Conservation (phyloP, 2,797 vertebrate species). For the Scolopax rusticola region DNA sequence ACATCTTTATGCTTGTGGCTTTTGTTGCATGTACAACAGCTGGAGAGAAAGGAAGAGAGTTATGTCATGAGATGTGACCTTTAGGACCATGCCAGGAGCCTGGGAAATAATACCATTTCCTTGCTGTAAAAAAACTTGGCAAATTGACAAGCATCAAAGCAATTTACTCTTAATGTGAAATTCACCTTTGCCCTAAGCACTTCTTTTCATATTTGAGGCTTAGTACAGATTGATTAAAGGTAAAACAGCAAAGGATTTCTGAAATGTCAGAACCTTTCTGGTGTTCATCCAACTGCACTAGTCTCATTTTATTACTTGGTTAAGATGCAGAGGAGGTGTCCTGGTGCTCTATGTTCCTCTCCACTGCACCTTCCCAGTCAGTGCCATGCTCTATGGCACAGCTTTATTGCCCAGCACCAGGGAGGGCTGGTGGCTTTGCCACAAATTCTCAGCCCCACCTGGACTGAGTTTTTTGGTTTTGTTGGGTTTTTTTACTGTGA, state of each 20-base stretch:
- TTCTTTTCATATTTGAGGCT: conserved; percentile 68
- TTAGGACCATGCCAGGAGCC: conserved; percentile 24
- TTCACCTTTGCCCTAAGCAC: conserved; percentile 65
- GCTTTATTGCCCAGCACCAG: neutral
- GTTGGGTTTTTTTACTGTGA: neutral
- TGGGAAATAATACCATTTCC: conserved; percentile 36
- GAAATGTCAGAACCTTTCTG: conserved; percentile 72
- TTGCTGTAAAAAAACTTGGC: conserved; percentile 20
- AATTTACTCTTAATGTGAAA: conserved; percentile 63
- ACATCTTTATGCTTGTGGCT: neutral
- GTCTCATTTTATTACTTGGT: conserved; percentile 16
- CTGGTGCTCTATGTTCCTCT: neutral
- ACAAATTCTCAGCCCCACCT: too few species aligned
- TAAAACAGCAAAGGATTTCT: conserved; percentile 65
- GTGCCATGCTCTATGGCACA: neutral
- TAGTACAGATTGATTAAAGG: conserved; percentile 61
- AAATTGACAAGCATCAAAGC: conserved; percentile 44
- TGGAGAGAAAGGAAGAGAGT: neutral
- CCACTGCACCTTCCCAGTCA: neutral
- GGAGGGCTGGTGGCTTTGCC: neutral
- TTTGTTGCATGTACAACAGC: neutral
- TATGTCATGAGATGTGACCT: neutral
- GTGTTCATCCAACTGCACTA: conserved; percentile 14
- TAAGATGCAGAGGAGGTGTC: neutral
- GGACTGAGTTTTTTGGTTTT: neutral